A percentile compares a stretch with the other conserved stretches of the same genome.
Conservation (phyloP, 2,888 invertebrate genomes). For the Tupiocoris notatus region DNA sequence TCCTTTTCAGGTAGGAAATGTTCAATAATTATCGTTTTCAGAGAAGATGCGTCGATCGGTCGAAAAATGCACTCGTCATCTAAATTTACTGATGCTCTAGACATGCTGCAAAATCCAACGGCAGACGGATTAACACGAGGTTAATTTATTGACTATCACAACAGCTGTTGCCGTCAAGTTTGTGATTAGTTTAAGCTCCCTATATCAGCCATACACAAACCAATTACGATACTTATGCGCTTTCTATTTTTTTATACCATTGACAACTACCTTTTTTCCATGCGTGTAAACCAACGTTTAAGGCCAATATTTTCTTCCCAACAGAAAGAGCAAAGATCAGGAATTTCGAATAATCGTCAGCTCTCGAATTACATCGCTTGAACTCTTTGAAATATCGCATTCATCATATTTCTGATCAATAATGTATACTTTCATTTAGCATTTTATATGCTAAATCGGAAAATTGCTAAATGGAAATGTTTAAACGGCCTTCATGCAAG, state of each 20-base stretch:
- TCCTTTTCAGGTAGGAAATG: too few species aligned
- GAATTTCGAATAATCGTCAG: too few species aligned
- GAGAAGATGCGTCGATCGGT: neutral
- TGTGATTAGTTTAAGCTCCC: neutral
- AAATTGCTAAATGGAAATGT: neutral
- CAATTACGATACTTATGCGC: too few species aligned
- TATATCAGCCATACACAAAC: conserved; percentile 38
- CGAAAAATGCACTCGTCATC: neutral
- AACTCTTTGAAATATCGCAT: too few species aligned
- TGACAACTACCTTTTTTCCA: too few species aligned
- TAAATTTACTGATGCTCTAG: neutral
- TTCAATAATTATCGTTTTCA: too few species aligned
- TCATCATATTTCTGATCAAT: too few species aligned
- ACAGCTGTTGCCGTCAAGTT: neutral
- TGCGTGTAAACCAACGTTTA: too few species aligned
- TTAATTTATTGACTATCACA: neutral
- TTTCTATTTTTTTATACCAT: too few species aligned
- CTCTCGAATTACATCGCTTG: too few species aligned
- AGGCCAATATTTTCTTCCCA: too few species aligned
- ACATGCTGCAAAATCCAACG: neutral
- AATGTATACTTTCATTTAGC: neutral
- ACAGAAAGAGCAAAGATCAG: too few species aligned
- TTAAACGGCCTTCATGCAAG: conserved; percentile 41
- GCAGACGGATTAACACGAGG: neutral
- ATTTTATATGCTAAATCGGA: neutral